Base-by-base conservation (phyloP, 2,113 vertebrate genomes). In the Agapornis roseicollis region DNA sequence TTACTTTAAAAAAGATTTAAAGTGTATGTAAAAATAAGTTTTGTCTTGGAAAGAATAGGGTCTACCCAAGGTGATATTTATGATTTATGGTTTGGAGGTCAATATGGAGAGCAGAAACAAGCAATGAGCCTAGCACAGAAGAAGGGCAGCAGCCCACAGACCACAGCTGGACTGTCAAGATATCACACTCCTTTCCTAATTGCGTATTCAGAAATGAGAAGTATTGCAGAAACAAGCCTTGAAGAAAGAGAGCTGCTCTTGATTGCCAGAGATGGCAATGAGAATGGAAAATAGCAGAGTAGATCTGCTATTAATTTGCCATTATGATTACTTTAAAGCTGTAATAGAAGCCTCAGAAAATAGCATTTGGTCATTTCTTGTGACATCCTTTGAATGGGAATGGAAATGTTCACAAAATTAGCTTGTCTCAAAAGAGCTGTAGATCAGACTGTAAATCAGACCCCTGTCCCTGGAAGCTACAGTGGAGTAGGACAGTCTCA, bases 281-380 rank as follows among this genome's bases (percentile, higher is more conserved):
- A 89, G 66, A 80, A 91, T 82, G 89, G 86, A 90, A 96, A 95
- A 92, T 81, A 77, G 80, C 92, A 82, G 61, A 69, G 72, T 2
- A 52, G 86, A 72, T 96, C 56, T 93, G 79, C 82, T 89, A 92
- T 95, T 94, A 97, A 94, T 92, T 85, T 93, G 83, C 83, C 72
- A 35, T 95, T 93, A 82, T 78, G 73, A 92, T 81, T 81, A 65
- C 58, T 94, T 92, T 79, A 79, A 89, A 87, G 64, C 93, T 90
- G 52, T 61, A 90, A 88, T 58, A 79, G 77, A 86, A 90, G 70
- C 66, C 64, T 88, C 83, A 82, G 70, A 86, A 95, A 96, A 89
- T 44, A 91, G 39, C 61, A 80, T 74, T 81, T 89, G 71, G 42
- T 80, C 83, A 69, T 93, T 97, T 85, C 61, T 96, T 93, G 61